phyloP scores from a whole-genome alignment of 2,888 invertebrate genomes.

The Trypoxylon attenuatum region DNA sequence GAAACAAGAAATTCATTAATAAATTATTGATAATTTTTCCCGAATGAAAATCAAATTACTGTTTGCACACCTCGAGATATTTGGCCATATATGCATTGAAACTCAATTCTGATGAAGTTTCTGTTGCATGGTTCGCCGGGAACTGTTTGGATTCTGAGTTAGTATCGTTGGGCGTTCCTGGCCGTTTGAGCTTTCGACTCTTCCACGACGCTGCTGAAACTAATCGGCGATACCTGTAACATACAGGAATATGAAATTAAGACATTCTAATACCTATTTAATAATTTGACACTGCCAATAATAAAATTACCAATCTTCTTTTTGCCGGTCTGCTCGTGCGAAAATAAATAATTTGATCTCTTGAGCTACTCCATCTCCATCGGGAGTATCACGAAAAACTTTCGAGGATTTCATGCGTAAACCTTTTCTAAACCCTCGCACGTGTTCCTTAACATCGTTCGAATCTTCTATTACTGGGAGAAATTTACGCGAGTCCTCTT shows the following conservation, averaged over 20 bases:
- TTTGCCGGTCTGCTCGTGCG: constrained; percentile 90
- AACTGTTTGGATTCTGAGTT: constrained; percentile 60
- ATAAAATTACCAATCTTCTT: constrained; percentile 89
- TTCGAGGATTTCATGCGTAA: constrained; percentile 72
- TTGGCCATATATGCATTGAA: constrained; percentile 69
- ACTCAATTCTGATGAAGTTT: constrained; percentile 61
- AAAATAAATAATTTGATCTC: constrained; percentile 78
- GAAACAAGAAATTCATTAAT: background rate
- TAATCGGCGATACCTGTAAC: constrained; percentile 74
- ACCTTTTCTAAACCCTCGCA: constrained; percentile 43
- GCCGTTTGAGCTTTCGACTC: constrained; percentile 27
- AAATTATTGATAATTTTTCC: background rate
- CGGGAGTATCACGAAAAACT: constrained; percentile 61
- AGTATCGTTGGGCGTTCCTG: constrained; percentile 36
- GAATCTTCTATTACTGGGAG: too few relatives aligned
- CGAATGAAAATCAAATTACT: background rate
- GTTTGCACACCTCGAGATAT: constrained; percentile 56
- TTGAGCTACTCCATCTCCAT: constrained; percentile 53
- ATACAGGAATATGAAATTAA: too few relatives aligned
- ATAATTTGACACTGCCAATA: constrained; percentile 49
- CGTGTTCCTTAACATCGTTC: constrained; percentile 1
- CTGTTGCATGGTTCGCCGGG: constrained; percentile 47
- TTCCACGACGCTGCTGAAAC: constrained; percentile 72
- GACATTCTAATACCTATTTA: too few relatives aligned
- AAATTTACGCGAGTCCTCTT: background rate